Evolutionary conservation across 2,797 vertebrate genomes (phyloP), one percentile per base, ranked within the genome.

Genomic region (Liparis tanakae): DNA sequence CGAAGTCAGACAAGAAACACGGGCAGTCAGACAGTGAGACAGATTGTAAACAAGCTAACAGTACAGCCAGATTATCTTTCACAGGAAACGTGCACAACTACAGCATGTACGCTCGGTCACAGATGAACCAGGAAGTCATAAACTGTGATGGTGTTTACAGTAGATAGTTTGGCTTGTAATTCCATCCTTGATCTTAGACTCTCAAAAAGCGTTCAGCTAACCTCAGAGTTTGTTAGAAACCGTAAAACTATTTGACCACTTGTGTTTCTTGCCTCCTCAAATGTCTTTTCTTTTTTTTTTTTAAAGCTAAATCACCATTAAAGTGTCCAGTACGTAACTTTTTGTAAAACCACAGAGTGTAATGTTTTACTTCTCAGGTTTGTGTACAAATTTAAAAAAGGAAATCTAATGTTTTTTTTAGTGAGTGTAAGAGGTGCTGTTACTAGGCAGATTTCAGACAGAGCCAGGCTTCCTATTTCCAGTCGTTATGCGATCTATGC

Each of bases 1-100:
- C 60, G 46, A 64, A 46, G 63, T 72, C 51, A 73, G 67, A 72
- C 78, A 70, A 67, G 76, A 76, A 66, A 58, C 70, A 79, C 48
- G 39, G 20, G 41, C 48, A 22, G 70, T 70, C 62, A 62, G 53
- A 74, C 46, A 20, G 70, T 70, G 56, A 63, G 54, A 75, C 67
- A 62, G 59, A 51, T 22, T 22, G 60, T 57, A 53, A 70, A 70
- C 37, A 59, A 56, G 73, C 17, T 64, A 18, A 70, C 33, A 67
- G 55, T 55, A 58, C 46, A 72, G 65, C 69, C 74, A 68, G 36
- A 65, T 57, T 33, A 57, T 33, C 9, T 18, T 2, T n/a, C 41
- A 68, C 63, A 66, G 63, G 48, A 66, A 66, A 66, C 14, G 37
- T 61, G 15, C 58, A 65, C 39, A 64, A 58, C 54, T 60, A 7